These are phyloP conservation scores for Megalurothrips usitatus DNA, from an alignment of 2,888 invertebrate genomes.

Conservation along the genomic window DNA sequence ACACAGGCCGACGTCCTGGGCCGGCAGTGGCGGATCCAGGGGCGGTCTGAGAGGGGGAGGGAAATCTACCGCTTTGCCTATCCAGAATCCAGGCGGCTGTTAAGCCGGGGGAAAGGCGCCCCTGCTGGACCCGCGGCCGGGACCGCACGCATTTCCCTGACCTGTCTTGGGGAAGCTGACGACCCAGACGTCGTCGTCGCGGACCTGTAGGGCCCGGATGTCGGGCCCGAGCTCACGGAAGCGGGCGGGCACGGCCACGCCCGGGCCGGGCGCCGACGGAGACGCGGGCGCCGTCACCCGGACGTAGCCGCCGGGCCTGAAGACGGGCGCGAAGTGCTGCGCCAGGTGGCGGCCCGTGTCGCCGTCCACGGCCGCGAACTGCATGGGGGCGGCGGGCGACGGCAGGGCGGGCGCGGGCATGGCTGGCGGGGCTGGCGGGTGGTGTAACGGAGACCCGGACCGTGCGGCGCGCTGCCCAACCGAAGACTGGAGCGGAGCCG, in stretches of 20 bases:
- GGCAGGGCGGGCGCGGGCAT: not conserved
- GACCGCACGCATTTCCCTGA: no score
- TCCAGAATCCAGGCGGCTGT: no score
- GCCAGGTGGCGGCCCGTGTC: not conserved
- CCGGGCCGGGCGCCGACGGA: not conserved
- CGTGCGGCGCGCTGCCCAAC: no score
- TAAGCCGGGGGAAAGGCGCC: no score
- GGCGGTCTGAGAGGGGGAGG: no score
- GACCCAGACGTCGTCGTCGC: conserved; percentile 40
- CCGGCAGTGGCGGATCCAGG: no score
- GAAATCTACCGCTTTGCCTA: no score
- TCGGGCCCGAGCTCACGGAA: conserved; percentile 35
- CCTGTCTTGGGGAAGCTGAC: conserved; percentile 42
- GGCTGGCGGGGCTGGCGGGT: not conserved
- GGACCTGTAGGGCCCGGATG: conserved; percentile 38
- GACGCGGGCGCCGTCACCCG: not conserved
- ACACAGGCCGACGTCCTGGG: no score
- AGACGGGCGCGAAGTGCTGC: not conserved
- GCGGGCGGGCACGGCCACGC: conserved; percentile 33
- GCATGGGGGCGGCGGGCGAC: conserved; percentile 42
- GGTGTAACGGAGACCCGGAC: no score
- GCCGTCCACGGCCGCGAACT: conserved; percentile 34
- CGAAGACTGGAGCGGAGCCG: no score
- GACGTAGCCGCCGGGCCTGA: not conserved
- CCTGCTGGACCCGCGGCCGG: no score